These are phyloP conservation scores for Harpegnathos saltator DNA, from an alignment of 1,140 invertebrate genomes.

Conservation along the genomic window DNA sequence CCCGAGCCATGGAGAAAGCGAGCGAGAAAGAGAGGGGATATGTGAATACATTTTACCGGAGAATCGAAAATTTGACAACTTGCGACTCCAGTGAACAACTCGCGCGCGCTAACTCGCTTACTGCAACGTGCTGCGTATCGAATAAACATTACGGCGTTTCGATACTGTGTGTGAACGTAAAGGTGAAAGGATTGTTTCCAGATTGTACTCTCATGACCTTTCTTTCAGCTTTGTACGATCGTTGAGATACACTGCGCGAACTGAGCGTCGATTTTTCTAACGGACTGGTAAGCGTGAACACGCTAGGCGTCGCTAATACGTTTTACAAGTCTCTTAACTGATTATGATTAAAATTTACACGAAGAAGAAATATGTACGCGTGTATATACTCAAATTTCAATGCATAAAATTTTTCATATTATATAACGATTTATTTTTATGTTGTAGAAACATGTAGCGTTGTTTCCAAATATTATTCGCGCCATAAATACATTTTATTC, in stretches of 20 bases:
- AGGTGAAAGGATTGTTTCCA: background rate
- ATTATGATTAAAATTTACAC: no score
- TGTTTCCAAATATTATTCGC: no score
- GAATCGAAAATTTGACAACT: background rate
- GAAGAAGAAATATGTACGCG: no score
- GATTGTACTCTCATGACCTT: background rate
- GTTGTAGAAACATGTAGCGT: no score
- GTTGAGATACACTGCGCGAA: background rate
- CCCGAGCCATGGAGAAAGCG: background rate
- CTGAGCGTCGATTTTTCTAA: background rate
- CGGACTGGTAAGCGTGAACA: no score
- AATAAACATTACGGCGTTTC: background rate
- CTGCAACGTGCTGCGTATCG: background rate
- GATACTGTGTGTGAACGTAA: background rate
- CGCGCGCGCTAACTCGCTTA: background rate
- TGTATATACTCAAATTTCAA: no score
- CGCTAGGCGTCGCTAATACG: no score
- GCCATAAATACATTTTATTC: no score
- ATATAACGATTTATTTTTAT: no score
- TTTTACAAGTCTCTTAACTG: no score
- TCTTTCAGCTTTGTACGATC: background rate
- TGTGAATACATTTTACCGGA: background rate
- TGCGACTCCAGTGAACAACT: slow-evolving; percentile 9
- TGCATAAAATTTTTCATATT: no score
- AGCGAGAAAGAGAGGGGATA: background rate